Percentiles rank a stretch among this genome's conserved stretches.
phyloP scores from a whole-genome alignment of 1,140 invertebrate species.

The Drosophila ananassae region DNA sequence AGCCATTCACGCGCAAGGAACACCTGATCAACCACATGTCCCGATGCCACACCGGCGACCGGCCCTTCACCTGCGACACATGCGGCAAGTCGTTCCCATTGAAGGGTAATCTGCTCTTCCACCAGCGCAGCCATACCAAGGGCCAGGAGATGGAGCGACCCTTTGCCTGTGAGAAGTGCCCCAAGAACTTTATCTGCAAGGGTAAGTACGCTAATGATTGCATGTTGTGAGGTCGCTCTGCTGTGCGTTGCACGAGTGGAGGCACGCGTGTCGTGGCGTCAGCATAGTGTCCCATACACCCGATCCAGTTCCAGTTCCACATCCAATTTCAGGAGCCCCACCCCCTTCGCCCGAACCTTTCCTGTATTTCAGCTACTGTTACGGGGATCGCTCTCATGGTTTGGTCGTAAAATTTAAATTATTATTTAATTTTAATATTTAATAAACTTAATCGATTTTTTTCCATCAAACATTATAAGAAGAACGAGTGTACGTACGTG shows the following conservation, averaged over 20 bases:
- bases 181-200: constrained; percentile 98
- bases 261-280: constrained; percentile 70
- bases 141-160: constrained; percentile 93
- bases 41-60: constrained; percentile 94
- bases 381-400: constrained; percentile 22
- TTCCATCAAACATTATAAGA: too few relatives aligned
- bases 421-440: background rate
- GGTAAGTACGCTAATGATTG: constrained; percentile 85
- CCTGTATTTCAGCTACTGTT: constrained; percentile 16
- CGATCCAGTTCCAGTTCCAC: constrained; percentile 11
- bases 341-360: background rate
- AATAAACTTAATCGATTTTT: background rate
- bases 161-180: constrained; percentile 97
- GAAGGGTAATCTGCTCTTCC: constrained; percentile 96
- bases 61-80: constrained; percentile 91
- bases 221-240: constrained; percentile 34
- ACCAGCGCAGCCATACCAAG: constrained; percentile 97
- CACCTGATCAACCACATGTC: constrained; percentile 90
- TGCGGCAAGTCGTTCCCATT: constrained; percentile 94
- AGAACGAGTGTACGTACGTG: constrained; percentile 2
- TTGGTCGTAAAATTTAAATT: background rate
- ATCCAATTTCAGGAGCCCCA: too few relatives aligned
- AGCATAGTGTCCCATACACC: constrained; percentile 63
- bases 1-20: constrained; percentile 93
- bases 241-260: constrained; percentile 45